These are phyloP conservation scores for Selenia dentaria DNA, from an alignment of 2,888 invertebrate genomes.

Conservation along the genomic window DNA sequence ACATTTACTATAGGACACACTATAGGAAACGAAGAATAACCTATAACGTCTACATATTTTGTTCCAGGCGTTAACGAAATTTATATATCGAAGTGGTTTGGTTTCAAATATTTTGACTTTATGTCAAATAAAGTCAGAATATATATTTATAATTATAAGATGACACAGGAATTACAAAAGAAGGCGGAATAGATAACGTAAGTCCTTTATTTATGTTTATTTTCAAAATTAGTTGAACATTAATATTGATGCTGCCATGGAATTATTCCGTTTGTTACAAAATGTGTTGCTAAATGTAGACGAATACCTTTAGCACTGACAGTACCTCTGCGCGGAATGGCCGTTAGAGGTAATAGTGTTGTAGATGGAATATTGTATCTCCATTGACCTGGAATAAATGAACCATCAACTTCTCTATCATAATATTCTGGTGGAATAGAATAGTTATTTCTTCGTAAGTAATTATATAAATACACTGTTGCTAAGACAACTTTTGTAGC, in stretches of 20 bases:
- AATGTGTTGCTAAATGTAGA: constrained; percentile 29
- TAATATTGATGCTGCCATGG: constrained; percentile 20
- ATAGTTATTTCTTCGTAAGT: constrained; percentile 21
- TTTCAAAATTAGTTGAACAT: constrained; percentile 1
- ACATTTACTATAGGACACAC: background rate
- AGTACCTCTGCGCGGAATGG: constrained; percentile 10
- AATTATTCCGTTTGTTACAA: constrained; percentile 25
- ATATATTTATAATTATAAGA: too few relatives aligned
- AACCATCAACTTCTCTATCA: constrained; percentile 24
- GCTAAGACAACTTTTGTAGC: constrained; percentile 25
- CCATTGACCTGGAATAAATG: constrained; percentile 10
- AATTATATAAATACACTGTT: constrained; percentile 31
- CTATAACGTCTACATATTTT: too few relatives aligned
- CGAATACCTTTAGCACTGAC: constrained; percentile 26
- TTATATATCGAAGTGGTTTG: constrained; percentile 21
- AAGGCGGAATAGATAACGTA: background rate
- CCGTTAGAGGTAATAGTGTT: background rate
- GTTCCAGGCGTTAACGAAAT: too few relatives aligned
- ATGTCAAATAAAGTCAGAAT: constrained; percentile 20
- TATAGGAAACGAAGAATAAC: too few relatives aligned
- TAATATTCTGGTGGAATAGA: constrained; percentile 20
- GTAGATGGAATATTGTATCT: background rate
- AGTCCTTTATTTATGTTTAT: background rate
- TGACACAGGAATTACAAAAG: constrained; percentile 15
- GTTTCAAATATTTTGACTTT: constrained; percentile 17